These are phyloP conservation scores for Patiria miniata DNA, from an alignment of 35 echinoderm and acorn worm species.

Conservation along the genomic window DNA sequence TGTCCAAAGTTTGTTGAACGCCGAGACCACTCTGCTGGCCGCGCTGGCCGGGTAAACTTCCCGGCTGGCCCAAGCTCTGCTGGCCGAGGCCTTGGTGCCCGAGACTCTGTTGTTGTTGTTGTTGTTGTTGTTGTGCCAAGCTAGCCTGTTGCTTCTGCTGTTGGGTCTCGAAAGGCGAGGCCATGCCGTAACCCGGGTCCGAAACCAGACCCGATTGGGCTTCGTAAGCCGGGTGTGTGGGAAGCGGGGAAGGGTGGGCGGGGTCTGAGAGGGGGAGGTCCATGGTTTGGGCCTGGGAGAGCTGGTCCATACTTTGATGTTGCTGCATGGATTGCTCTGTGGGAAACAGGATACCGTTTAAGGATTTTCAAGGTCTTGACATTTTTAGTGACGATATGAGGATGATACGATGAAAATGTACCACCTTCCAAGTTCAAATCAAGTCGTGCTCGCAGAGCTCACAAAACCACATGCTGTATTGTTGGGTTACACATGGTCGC, in stretches of 20 bases:
- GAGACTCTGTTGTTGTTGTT: neutral
- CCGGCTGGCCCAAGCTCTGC: neutral
- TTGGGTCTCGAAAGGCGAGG: neutral
- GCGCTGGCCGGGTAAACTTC: neutral
- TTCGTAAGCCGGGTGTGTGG: neutral
- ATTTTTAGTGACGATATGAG: constrained; percentile 48
- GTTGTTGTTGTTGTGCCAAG: neutral
- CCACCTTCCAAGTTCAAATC: no score
- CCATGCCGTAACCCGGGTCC: neutral
- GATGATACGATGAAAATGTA: constrained; percentile 18
- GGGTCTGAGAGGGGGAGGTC: constrained; percentile 4
- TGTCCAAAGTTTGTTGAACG: neutral
- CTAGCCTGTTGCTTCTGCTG: neutral
- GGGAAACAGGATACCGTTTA: no score
- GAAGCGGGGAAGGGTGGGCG: neutral
- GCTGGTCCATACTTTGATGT: neutral
- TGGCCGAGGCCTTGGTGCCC: neutral
- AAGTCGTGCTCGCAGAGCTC: no score
- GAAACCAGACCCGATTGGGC: neutral
- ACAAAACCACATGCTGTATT: no score
- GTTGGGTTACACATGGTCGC: no score
- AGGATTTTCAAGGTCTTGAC: constrained; percentile 31
- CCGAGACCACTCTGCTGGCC: neutral
- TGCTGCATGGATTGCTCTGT: constrained; percentile 2
- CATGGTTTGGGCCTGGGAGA: neutral